Evolutionary conservation across 2,888 invertebrate species (phyloP).

Genomic region (Phyllotreta cruciferae): DNA sequence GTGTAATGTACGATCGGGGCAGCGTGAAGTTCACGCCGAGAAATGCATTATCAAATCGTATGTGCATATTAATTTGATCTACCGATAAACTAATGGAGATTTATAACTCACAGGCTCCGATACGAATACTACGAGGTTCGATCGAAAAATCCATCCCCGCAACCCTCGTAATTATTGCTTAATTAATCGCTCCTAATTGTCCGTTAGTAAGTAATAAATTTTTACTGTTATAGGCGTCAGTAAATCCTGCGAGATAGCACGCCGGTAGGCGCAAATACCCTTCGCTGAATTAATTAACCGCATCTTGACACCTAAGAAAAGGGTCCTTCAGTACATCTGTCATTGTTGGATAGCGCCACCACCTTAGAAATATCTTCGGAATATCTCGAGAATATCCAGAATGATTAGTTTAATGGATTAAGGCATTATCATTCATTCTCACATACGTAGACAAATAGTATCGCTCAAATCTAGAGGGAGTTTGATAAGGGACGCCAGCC

Average conservation of each 20-base stretch:
- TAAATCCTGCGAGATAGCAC: not conserved
- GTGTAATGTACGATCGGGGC: conserved; percentile 26
- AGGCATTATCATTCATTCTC: conserved; percentile 45
- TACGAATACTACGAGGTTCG: too few relatives aligned
- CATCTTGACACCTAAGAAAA: conserved; percentile 22
- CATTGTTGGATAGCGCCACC: conserved; percentile 17
- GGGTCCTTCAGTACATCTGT: conserved; percentile 25
- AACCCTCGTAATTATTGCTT: too few relatives aligned
- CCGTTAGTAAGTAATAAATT: not conserved
- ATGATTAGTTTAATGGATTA: conserved; percentile 50
- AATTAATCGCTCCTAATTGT: not conserved
- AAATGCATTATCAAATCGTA: conserved; percentile 40
- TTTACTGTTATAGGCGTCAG: not conserved
- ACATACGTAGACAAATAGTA: conserved; percentile 45
- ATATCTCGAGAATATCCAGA: conserved; percentile 37
- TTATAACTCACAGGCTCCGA: conserved; percentile 1
- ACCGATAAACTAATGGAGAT: conserved; percentile 24
- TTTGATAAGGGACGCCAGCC: conserved; percentile 29
- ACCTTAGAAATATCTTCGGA: conserved; percentile 1
- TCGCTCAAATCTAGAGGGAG: conserved; percentile 41
- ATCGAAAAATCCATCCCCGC: too few relatives aligned
- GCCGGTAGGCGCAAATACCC: conserved; percentile 1
- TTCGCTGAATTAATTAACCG: conserved; percentile 27
- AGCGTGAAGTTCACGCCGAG: conserved; percentile 33
- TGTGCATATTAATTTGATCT: conserved; percentile 30